These are phyloP conservation scores for Anabacerthia variegaticeps DNA, from an alignment of 2,797 vertebrate species.

Conservation along the genomic window DNA sequence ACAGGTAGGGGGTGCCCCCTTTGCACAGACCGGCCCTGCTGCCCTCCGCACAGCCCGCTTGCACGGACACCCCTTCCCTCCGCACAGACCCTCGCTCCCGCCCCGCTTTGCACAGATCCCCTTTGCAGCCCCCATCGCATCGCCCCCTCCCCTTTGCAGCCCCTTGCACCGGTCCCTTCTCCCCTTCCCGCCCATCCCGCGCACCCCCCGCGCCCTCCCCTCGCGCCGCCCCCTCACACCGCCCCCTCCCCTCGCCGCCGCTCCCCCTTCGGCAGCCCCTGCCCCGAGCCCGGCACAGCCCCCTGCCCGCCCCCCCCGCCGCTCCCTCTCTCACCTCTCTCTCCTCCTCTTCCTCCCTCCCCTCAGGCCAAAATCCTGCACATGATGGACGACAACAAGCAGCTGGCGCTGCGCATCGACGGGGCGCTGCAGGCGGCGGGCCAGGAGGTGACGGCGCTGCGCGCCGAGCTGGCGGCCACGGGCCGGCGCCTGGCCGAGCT, in stretches of 20 bases:
- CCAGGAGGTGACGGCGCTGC: slow-evolving; percentile 91
- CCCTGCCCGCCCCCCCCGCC: not conserved
- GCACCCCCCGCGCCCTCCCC: not conserved
- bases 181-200: not conserved
- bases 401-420: slow-evolving; percentile 91
- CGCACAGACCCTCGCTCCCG: not conserved
- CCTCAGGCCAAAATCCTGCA: slow-evolving; percentile 90
- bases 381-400: slow-evolving; percentile 97
- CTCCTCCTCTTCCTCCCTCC: slow-evolving; percentile 73
- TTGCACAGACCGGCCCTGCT: too few species aligned
- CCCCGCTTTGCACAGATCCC: not conserved
- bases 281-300: not conserved
- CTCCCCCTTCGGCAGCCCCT: not conserved
- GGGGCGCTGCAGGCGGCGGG: slow-evolving; percentile 91
- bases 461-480: slow-evolving; percentile 89
- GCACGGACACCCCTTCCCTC: not conserved
- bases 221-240: not conserved
- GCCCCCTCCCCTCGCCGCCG: not conserved
- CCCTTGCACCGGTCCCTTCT: not conserved
- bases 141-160: not conserved
- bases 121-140: not conserved
- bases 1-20: not conserved
- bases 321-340: slow-evolving; percentile 42
- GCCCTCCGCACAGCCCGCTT: too few species aligned
- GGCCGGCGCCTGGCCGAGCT: slow-evolving; percentile 90